Conservation (phyloP, 2,113 vertebrate genomes). For the Bos indicus region DNA sequence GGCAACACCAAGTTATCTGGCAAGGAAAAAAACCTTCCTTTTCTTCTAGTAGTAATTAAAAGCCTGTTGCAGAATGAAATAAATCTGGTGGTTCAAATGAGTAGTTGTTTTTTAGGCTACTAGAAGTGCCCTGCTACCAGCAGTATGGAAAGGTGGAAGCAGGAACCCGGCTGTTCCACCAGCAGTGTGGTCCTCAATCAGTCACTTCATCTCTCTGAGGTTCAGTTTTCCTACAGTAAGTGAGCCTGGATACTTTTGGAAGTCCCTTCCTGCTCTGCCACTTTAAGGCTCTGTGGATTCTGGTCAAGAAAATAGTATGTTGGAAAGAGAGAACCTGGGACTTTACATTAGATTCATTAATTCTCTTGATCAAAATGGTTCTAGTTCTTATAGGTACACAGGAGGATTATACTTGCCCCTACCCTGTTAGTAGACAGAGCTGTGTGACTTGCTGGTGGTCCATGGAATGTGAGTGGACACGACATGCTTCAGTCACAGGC, state of each 20-base stretch:
- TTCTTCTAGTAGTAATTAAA: constrained; percentile 76
- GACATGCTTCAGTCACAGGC: neutral
- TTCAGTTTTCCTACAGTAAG: neutral
- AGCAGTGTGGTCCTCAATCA: neutral
- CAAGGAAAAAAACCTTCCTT: constrained; percentile 70
- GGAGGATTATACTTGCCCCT: neutral
- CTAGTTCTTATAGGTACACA: neutral
- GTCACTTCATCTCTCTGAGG: neutral
- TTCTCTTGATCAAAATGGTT: neutral
- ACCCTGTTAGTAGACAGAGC: neutral
- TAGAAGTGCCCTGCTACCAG: neutral
- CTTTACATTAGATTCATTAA: neutral
- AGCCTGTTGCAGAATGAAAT: constrained; percentile 68
- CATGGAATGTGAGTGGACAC: neutral
- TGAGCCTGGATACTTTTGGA: neutral
- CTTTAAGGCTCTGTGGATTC: neutral
- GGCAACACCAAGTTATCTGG: constrained; percentile 65
- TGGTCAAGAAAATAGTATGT: neutral
- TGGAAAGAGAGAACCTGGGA: neutral
- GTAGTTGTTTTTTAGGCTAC: constrained; percentile 23
- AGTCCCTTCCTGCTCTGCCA: neutral
- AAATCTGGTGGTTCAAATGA: constrained; percentile 69
- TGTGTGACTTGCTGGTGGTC: neutral
- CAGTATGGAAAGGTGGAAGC: neutral
- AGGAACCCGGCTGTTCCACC: neutral